A percentile compares a stretch with the other conserved stretches of the same genome.
Conservation (phyloP, 2,797 vertebrate genomes). For the Octomys mimax region DNA sequence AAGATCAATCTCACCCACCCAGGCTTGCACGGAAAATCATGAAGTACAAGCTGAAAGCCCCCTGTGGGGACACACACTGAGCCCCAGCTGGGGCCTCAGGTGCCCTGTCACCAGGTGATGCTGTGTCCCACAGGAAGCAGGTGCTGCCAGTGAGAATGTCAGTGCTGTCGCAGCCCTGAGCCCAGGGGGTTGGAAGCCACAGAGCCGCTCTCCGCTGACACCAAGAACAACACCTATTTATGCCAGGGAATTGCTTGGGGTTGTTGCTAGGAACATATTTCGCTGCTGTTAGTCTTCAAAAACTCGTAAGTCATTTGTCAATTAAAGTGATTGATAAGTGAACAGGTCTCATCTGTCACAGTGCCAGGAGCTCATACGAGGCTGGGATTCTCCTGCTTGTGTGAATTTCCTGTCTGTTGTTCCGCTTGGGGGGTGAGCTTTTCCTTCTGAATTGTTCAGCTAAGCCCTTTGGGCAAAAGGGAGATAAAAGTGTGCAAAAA, state of each 20-base stretch:
- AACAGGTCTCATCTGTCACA: background rate
- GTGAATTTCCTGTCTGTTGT: background rate
- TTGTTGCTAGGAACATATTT: background rate
- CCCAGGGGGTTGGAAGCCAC: background rate
- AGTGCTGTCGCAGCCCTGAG: rapidly evolving
- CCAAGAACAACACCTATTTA: background rate
- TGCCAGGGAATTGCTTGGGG: background rate
- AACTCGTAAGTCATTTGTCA: background rate
- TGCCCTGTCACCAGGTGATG: background rate
- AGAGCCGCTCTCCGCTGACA: background rate
- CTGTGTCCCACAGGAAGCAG: background rate
- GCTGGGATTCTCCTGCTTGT: background rate
- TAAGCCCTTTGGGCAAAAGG: background rate
- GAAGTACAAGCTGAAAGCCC: too few species aligned
- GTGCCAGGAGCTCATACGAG: background rate
- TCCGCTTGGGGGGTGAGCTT: background rate
- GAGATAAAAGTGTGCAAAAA: background rate
- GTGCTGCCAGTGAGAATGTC: rapidly evolving
- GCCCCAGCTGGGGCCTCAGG: background rate
- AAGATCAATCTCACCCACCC: background rate
- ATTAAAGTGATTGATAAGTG: background rate
- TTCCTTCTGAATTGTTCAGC: conserved; percentile 65
- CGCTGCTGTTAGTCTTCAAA: conserved; percentile 10
- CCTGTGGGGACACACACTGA: background rate
- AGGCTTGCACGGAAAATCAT: background rate